These are phyloP conservation scores for Caenorhabditis inopinata DNA, from an alignment of 1,140 invertebrate species.

Conservation along the genomic window DNA sequence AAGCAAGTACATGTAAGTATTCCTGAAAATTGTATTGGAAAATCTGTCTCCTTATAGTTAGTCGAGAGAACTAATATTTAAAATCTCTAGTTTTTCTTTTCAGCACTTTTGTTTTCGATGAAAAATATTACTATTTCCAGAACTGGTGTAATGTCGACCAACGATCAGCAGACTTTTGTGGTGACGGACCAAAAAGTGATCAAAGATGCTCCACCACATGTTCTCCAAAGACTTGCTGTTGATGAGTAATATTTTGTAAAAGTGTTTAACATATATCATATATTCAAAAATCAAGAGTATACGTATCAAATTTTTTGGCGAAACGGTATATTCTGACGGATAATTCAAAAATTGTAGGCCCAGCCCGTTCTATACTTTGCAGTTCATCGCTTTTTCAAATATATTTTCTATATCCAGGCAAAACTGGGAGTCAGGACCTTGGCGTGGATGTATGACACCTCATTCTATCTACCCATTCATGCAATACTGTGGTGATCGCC, in stretches of 20 bases:
- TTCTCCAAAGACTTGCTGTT: conserved; percentile 53
- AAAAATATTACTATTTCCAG: conserved; percentile 52
- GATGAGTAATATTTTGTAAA: conserved; percentile 43
- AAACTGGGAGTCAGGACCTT: conserved; percentile 56
- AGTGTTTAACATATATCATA: not conserved
- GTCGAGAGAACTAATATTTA: too few relatives aligned
- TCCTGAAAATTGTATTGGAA: too few relatives aligned
- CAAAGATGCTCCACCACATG: conserved; percentile 61
- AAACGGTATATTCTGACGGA: too few relatives aligned
- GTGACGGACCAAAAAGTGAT: conserved; percentile 42
- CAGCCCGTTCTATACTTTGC: too few relatives aligned
- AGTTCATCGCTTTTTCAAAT: too few relatives aligned
- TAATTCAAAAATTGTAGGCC: too few relatives aligned
- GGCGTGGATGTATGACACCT: conserved; percentile 56
- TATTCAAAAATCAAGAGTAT: too few relatives aligned
- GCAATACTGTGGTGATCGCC: conserved; percentile 60
- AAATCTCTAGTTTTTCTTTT: too few relatives aligned
- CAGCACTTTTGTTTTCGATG: too few relatives aligned
- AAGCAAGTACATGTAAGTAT: conserved; percentile 58
- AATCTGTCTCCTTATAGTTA: too few relatives aligned
- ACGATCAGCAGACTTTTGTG: conserved; percentile 56
- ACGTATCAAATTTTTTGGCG: too few relatives aligned
- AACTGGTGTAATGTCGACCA: conserved; percentile 58
- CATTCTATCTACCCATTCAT: conserved; percentile 57
- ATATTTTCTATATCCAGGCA: conserved; percentile 49